Percentiles rank a stretch among this genome's conserved stretches.
These are phyloP conservation scores for Loxodonta africana DNA, from an alignment of 2,113 vertebrate species.

Conservation along the genomic window DNA sequence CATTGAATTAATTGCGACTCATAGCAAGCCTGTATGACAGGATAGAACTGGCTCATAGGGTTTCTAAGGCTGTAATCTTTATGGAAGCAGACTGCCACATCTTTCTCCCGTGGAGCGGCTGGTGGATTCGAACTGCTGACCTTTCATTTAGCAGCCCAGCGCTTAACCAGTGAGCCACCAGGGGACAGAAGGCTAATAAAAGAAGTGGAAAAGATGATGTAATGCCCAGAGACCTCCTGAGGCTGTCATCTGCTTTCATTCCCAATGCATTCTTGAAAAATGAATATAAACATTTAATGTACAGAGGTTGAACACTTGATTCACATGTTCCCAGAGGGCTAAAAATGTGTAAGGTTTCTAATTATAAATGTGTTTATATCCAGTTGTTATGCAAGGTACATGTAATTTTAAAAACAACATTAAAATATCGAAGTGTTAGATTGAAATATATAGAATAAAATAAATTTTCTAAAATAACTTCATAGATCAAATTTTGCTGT, in stretches of 20 bases:
- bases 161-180: no score
- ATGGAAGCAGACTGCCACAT: no score
- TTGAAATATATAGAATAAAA: background rate
- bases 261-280: background rate
- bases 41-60: no score
- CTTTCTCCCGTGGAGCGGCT: no score
- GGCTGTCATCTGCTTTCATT: background rate
- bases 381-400: background rate
- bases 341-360: background rate
- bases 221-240: background rate
- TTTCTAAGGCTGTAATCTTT: no score
- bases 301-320: background rate
- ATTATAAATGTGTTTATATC: constrained; percentile 12
- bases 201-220: background rate
- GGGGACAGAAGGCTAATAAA: background rate
- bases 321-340: background rate
- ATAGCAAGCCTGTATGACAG: no score
- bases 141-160: no score
- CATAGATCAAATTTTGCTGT: background rate
- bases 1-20: no score
- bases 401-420: constrained; percentile 5
- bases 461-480: background rate
- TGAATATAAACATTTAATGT: background rate
- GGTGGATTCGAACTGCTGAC: no score
- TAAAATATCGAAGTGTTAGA: background rate